Evolutionary conservation across 2,797 vertebrate species (phyloP), one percentile per base, ranked within the genome.

Genomic region (Cephalopachus bancanus): DNA sequence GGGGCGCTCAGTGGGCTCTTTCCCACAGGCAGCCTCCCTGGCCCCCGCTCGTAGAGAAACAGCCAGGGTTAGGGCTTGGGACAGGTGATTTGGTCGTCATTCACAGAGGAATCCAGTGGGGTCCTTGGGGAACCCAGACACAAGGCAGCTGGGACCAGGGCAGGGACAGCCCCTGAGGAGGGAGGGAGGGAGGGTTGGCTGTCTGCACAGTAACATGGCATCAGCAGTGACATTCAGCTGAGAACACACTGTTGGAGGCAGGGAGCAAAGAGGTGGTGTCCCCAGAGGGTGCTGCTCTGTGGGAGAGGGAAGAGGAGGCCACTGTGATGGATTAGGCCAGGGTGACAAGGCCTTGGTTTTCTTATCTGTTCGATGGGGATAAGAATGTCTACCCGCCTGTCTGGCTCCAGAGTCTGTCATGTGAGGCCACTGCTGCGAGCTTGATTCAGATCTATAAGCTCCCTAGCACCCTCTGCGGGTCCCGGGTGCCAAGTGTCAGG

Each of bases 391-490:
- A 10, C 79, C 72, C 8, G 28, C 80, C 4, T 12, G 51, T 60
- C 75, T 91, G 44, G n/a, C 67, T 96, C 67, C 69, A 86, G 83
- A 83, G 84, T 95, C 84, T 78, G 55, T 59, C 85, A 49, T 3
- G 22, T 8, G 17, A 91, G 11, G 24, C 24, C n/a, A 11, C n/a
- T 22, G 33, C 59, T 67, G 24, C 30, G 59, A 80, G 83, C 53
- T 9, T 33, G 44, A 15, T n/a, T 81, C 24, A 10, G 72, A 53
- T 64, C 75, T 91, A 55, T 37, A 65, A 57, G 74, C 59, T 55
- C 28, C 44, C 62, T 22, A 60, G 57, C 67, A 55, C n/a, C 65
- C 24, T 22, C 37, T 15, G 17, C 14, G 1, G 10, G 57, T 20
- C 26, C 78, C 57, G 16, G 53, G 83, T 78, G 76, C 62, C 74